Evolutionary conservation across 2,113 vertebrate species (phyloP).

Genomic region (Halcyon malimbica): DNA sequence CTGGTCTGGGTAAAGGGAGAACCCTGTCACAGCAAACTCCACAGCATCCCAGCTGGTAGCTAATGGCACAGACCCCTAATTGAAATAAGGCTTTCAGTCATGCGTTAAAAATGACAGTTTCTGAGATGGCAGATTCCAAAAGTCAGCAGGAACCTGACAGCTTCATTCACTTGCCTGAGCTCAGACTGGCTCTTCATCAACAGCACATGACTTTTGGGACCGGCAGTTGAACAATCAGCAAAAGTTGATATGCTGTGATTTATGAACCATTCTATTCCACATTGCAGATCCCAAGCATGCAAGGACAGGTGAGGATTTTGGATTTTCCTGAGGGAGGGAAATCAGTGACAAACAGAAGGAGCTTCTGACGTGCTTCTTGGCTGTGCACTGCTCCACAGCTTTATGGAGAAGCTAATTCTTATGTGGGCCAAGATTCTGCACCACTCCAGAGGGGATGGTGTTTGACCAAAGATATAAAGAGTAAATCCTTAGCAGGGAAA

Average conservation of each 20-base stretch:
- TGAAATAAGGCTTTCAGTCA: slow-evolving; percentile 39
- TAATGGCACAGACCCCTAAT: slow-evolving; percentile 21
- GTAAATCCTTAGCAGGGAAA: not conserved
- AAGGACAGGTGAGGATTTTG: not conserved
- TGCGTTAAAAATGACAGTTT: not conserved
- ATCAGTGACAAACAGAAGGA: not conserved
- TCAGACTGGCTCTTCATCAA: not conserved
- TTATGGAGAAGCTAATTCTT: not conserved
- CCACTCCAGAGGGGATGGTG: not conserved
- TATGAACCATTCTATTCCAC: not conserved
- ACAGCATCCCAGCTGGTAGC: slow-evolving; percentile 41
- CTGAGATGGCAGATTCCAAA: not conserved
- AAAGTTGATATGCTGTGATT: not conserved
- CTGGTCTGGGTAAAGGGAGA: slow-evolving; percentile 61
- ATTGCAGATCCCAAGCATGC: not conserved
- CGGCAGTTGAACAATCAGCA: not conserved
- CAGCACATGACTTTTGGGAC: not conserved
- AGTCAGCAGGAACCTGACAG: slow-evolving; percentile 2
- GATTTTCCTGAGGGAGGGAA: not conserved
- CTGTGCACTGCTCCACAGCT: not conserved
- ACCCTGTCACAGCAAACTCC: slow-evolving; percentile 41
- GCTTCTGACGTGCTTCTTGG: not conserved
- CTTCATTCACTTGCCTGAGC: not conserved
- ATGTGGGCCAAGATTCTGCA: not conserved
- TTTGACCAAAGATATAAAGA: not conserved